Evolutionary conservation across 2,113 vertebrate genomes (phyloP), one percentile per base, ranked within the genome.

Genomic region (Cyanistes caeruleus): DNA sequence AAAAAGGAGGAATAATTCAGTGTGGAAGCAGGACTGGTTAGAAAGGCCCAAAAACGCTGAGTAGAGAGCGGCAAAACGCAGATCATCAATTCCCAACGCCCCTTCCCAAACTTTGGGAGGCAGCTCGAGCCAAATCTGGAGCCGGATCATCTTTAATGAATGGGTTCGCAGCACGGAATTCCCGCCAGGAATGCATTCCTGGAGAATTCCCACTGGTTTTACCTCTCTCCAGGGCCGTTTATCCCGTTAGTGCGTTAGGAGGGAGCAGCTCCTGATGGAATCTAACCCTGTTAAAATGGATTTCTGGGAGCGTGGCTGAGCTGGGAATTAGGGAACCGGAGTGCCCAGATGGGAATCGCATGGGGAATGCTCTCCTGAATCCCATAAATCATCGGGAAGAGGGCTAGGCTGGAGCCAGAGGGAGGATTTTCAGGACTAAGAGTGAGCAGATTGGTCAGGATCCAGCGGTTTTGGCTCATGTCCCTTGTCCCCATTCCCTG

Each of bases 51-150:
- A 31, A 70, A 86, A 31, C 3, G 28, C 70, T 15, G 17, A 69
- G 82, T 10, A 28, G 94, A 96, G 95, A 97, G 94, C 1, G 75
- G 95, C 84, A 96, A 96, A 97, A 91, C 9, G 27, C 94, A 37
- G 44, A 64, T 41, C 53, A 33, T 55, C 11, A 2, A 23, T 52
- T 44, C 63, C 25, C 75, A 76, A 8, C 6, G 4, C n/a, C 59
- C 53, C 63, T 79, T 48, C 87, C 59, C 78, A 35, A 65, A 56
- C 5, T 76, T 33, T 82, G 35, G 33, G 37, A 41, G 28, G n/a
- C 30, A 10, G 20, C 22, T 68, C 15, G 52, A 76, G 56, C 48
- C 3, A 8, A 67, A 60, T 55, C 46, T 1, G 5, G 25, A 89
- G 63, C 52, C 10, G 18, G 70, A 75, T 78, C 60, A 72, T 33